phyloP scores from a whole-genome alignment of 2,888 invertebrate species.

The Lithosia quadra region DNA sequence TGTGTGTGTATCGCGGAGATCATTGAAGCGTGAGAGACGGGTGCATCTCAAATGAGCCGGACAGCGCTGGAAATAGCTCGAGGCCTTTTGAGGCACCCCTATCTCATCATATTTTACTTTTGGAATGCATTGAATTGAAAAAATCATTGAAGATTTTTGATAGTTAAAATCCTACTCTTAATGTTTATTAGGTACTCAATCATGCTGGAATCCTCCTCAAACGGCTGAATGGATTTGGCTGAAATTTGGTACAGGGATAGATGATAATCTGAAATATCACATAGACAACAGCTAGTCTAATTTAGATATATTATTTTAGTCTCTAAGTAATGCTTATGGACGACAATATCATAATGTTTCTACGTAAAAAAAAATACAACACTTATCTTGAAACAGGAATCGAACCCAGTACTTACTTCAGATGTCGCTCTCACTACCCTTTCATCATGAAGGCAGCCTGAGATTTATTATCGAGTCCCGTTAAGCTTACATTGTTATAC shows the following conservation, averaged over 20 bases:
- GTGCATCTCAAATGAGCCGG: constrained; percentile 49
- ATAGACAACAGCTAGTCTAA: no score
- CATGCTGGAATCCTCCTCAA: no score
- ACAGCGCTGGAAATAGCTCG: constrained; percentile 39
- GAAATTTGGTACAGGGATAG: no score
- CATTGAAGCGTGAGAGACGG: constrained; percentile 35
- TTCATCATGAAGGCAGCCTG: neutral
- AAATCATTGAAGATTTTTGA: neutral
- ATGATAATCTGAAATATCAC: no score
- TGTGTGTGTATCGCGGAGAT: constrained; percentile 21
- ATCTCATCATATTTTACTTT: neutral
- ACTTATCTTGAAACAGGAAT: no score
- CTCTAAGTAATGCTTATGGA: no score
- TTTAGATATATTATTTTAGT: no score
- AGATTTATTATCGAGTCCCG: neutral
- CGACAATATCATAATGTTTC: no score
- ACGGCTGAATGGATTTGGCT: no score
- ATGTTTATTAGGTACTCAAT: no score
- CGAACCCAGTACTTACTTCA: neutral
- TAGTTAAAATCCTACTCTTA: no score
- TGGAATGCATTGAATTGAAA: neutral
- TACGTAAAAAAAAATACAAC: no score
- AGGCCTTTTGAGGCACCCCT: constrained; percentile 19
- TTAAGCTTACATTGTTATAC: neutral
- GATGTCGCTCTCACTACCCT: neutral